phyloP scores from a whole-genome alignment of 2,797 vertebrate genomes.

The Syndactyla subalaris region DNA sequence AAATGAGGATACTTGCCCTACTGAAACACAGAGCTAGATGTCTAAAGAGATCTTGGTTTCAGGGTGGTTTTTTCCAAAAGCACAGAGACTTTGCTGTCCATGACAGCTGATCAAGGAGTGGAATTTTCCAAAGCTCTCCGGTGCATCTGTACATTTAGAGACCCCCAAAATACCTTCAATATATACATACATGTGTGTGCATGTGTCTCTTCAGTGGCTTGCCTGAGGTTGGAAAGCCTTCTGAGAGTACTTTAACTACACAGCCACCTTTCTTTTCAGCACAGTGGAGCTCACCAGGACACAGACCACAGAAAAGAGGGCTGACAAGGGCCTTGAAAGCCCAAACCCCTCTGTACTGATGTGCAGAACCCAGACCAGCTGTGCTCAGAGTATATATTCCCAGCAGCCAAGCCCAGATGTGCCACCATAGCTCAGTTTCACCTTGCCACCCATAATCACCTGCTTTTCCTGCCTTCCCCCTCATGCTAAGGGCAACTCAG shows the following conservation, averaged over 20 bases:
- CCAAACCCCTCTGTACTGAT: background rate
- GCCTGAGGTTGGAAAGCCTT: background rate
- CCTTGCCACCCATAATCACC: background rate
- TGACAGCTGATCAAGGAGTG: background rate
- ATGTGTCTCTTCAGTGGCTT: background rate
- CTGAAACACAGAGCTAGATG: background rate
- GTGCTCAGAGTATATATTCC: background rate
- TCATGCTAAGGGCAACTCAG: background rate
- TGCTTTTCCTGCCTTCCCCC: background rate
- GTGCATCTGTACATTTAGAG: background rate
- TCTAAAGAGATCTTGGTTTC: background rate
- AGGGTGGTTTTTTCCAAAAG: background rate
- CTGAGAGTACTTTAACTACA: background rate
- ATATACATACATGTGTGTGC: fast-evolving
- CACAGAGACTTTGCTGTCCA: background rate
- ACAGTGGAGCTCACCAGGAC: background rate
- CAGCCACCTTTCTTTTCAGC: background rate
- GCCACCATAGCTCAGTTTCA: background rate
- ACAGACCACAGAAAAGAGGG: background rate
- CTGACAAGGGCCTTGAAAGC: background rate
- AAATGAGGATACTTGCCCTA: background rate
- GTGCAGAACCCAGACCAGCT: background rate
- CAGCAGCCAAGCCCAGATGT: background rate
- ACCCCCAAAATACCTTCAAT: background rate
- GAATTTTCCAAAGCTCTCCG: background rate